Evolutionary conservation across 2,888 invertebrate genomes (phyloP).

Genomic region (Clepsis dumicolana): DNA sequence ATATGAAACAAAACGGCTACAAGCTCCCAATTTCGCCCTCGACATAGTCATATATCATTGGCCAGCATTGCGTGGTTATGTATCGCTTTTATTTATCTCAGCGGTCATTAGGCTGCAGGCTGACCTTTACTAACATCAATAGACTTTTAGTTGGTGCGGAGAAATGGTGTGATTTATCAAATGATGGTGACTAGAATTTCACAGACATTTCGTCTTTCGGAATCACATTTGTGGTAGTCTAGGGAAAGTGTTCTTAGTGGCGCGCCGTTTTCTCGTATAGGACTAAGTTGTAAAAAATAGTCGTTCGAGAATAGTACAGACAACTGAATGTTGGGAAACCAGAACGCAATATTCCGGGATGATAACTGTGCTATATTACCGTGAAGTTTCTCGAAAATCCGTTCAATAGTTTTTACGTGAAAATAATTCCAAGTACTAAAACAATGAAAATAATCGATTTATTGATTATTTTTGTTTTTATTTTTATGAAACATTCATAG

Average conservation of each 20-base stretch:
- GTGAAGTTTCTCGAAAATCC: too few relatives aligned
- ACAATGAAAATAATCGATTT: too few relatives aligned
- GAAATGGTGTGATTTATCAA: slow-evolving; percentile 31
- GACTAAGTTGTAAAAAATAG: background rate
- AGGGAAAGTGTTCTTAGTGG: background rate
- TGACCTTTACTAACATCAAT: slow-evolving; percentile 30
- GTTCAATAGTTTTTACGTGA: too few relatives aligned
- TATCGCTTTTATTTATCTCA: slow-evolving; percentile 21
- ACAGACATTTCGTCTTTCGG: background rate
- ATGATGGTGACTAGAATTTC: background rate
- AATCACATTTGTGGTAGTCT: background rate
- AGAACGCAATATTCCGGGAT: too few relatives aligned
- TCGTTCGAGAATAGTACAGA: too few relatives aligned
- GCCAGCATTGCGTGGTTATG: slow-evolving; percentile 11
- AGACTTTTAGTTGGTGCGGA: slow-evolving; percentile 16
- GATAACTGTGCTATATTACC: too few relatives aligned
- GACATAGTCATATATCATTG: background rate
- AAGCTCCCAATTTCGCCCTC: background rate
- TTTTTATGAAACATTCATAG: too few relatives aligned
- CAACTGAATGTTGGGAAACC: too few relatives aligned
- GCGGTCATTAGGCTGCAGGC: slow-evolving; percentile 2
- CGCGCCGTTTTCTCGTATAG: background rate
- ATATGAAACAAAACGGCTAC: background rate
- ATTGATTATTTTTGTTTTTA: too few relatives aligned
- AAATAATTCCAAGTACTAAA: too few relatives aligned